These are phyloP conservation scores for Notothenia coriiceps DNA, from an alignment of 2,113 vertebrate species.

Conservation along the genomic window DNA sequence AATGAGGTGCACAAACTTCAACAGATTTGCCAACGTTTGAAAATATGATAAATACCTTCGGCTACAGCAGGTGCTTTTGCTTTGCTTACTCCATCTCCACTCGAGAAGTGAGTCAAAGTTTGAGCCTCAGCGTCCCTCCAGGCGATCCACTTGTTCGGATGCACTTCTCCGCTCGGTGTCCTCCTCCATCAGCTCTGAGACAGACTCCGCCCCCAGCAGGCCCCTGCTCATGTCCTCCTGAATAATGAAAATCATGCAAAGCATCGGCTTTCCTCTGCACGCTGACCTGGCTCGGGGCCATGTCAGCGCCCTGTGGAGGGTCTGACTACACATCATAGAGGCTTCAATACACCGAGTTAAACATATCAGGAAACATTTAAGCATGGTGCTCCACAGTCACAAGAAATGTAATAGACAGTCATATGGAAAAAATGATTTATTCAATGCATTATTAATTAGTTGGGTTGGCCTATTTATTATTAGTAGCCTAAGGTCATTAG, in stretches of 20 bases:
- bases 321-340: background rate
- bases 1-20: background rate
- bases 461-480: background rate
- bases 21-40: background rate
- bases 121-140: constrained; percentile 18
- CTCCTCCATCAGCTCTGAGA: constrained; percentile 48
- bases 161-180: background rate
- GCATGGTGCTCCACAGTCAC: background rate
- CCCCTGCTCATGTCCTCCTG: constrained; percentile 55
- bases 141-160: constrained; percentile 50
- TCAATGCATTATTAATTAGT: background rate
- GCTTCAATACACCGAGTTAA: background rate
- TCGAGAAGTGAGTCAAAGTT: constrained; percentile 34
- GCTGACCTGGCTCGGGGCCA: constrained; percentile 36
- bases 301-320: background rate
- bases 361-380: background rate
- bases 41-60: constrained; percentile 61
- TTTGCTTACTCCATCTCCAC: constrained; percentile 57
- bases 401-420: no score
- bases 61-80: constrained; percentile 21
- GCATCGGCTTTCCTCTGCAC: constrained; percentile 57
- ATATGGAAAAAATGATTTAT: background rate
- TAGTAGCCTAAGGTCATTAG: background rate
- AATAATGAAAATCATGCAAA: constrained; percentile 65
- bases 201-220: constrained; percentile 58